These are phyloP conservation scores for Lytechinus pictus DNA, from an alignment of 35 echinoderm and acorn worm genomes.

Conservation along the genomic window DNA sequence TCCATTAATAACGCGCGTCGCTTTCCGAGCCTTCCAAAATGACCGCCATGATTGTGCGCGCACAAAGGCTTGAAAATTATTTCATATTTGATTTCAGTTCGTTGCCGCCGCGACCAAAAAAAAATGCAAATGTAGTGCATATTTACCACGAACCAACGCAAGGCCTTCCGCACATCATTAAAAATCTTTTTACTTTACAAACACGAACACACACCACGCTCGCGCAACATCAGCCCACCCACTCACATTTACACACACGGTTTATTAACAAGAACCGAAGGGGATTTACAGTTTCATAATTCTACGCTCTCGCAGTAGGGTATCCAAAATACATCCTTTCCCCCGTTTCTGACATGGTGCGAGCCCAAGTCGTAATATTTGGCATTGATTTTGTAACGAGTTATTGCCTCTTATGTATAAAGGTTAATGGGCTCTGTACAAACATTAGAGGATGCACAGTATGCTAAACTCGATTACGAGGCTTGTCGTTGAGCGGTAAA, in stretches of 20 bases:
- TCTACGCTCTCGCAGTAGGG: not conserved
- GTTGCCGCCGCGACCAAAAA: not conserved
- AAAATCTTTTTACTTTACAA: not conserved
- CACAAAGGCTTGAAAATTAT: not conserved
- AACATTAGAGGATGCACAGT: not conserved
- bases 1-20: constrained; percentile 16
- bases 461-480: not conserved
- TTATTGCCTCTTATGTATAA: not conserved
- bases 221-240: not conserved
- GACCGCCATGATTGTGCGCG: not conserved
- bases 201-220: not conserved
- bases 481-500: not conserved
- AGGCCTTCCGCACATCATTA: not conserved
- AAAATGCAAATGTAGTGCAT: not conserved
- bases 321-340: not conserved
- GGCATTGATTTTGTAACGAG: not conserved
- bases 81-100: not conserved
- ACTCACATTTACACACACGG: not conserved
- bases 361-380: not conserved
- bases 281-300: not conserved
- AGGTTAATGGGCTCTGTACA: not conserved
- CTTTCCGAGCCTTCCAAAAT: not conserved
- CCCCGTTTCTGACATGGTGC: not conserved
- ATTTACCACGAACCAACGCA: not conserved
- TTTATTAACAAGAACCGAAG: not conserved